Base-by-base conservation (phyloP, 2,888 invertebrate genomes). In the Machimus atricapillus region DNA sequence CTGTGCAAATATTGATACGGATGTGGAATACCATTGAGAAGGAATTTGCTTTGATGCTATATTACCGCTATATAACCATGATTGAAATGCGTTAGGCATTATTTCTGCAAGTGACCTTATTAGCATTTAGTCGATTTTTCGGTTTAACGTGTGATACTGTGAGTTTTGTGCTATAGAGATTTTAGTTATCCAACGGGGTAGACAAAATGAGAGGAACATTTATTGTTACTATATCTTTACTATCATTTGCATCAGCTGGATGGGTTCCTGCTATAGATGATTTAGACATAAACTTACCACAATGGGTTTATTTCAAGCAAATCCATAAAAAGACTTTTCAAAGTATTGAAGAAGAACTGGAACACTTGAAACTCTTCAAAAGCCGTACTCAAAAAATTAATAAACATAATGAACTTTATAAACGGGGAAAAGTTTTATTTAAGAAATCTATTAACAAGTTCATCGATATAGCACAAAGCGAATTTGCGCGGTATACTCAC, bases 401-500 rank as follows among this genome's bases (percentile, higher is more conserved):
- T 7, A 74, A 16, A n/a, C 85, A 85, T 31, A 85, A 85, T 43
- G n/a, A 85, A 27, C 46, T 85, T 8, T 85, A 34, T 16, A 85
- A 66, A 34, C 5, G 12, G 9, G 52, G 52, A 34, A 58, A 58
- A 58, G 40, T 66, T n/a, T 66, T 58, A 37, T 82, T 82, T 37
- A 82, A 23, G 19, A 23, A 56, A 34, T 19, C 34, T 7, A 34
- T 82, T 8, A 82, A 82, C 56, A 82, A 82, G 14, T 82, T 82
- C 37, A 27, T 66, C 7, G 82, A 82, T 27, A 82, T 82, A 7
- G 19, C 16, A 2, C 34, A 52, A 23, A 66, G 27, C 7, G 82
- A 82, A 31, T 82, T 86, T 56, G 34, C 16, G 27, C 23, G n/a
- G 2, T 5, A n/a, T 12, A 76, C 27, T 8, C 43, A 77, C 23